These are phyloP conservation scores for Lasioglossum leucozonium DNA, from an alignment of 2,888 invertebrate genomes.

Conservation along the genomic window DNA sequence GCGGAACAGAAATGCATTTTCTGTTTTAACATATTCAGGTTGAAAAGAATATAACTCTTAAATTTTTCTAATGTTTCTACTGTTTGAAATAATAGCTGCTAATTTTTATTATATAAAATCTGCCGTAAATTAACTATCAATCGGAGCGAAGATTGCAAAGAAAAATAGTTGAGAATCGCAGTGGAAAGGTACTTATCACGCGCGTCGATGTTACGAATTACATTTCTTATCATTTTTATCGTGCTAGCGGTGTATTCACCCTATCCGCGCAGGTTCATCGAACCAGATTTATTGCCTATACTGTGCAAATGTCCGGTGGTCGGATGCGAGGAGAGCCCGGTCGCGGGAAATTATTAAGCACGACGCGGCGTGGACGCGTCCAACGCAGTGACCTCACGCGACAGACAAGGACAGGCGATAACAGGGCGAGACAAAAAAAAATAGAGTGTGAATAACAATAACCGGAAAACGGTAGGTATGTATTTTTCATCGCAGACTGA, in stretches of 20 bases:
- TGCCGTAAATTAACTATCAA: too few species aligned
- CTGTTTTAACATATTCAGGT: too few species aligned
- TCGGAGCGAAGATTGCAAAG: neutral
- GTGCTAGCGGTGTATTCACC: slow-evolving; percentile 67
- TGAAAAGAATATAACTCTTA: too few species aligned
- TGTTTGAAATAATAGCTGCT: too few species aligned
- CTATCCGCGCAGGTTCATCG: slow-evolving; percentile 64
- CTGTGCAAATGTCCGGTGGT: slow-evolving; percentile 51
- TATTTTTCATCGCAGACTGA: neutral
- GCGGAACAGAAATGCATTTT: too few species aligned
- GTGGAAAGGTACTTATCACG: slow-evolving; percentile 65
- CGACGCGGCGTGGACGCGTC: neutral
- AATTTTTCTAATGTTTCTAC: too few species aligned
- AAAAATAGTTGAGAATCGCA: slow-evolving; percentile 44
- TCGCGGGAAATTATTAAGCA: slow-evolving; percentile 31
- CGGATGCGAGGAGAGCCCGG: neutral
- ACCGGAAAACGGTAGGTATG: slow-evolving; percentile 51
- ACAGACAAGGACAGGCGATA: slow-evolving; percentile 37
- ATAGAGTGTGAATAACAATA: slow-evolving; percentile 44
- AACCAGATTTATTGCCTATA: slow-evolving; percentile 61
- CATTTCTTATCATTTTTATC: slow-evolving; percentile 73
- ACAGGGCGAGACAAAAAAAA: neutral
- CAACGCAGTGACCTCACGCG: neutral
- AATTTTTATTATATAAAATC: too few species aligned
- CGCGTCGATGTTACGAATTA: slow-evolving; percentile 69